Evolutionary conservation across 2,888 invertebrate species (phyloP).

Genomic region (Cremastinae sp.): DNA sequence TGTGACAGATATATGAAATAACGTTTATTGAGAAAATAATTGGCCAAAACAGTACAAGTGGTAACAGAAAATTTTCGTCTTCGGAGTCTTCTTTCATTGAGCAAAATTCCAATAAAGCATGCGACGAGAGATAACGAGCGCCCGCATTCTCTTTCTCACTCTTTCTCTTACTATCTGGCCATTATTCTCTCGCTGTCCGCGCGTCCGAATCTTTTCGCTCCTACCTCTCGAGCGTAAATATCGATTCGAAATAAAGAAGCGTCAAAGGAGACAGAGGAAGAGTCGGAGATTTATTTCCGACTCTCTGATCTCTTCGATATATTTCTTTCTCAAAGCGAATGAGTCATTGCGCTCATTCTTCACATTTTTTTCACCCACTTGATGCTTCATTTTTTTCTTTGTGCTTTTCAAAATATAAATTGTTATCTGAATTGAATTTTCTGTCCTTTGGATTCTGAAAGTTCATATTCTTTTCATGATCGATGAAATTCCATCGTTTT

Average conservation of each 20-base stretch:
- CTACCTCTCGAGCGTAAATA: slow-evolving; percentile 14
- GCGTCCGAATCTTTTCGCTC: slow-evolving; percentile 21
- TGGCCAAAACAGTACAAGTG: not conserved
- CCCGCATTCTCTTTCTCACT: slow-evolving; percentile 20
- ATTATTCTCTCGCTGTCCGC: slow-evolving; percentile 22
- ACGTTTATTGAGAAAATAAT: slow-evolving; percentile 5
- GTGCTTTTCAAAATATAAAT: no score
- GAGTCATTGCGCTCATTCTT: no score
- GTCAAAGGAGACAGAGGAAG: slow-evolving; percentile 10
- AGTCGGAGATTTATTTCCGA: slow-evolving; percentile 5
- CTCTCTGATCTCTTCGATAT: slow-evolving; percentile 10
- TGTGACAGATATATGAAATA: no score
- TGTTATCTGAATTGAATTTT: slow-evolving; percentile 19
- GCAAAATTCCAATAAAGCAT: slow-evolving; percentile 21
- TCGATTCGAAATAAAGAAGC: slow-evolving; percentile 29
- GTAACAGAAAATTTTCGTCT: not conserved
- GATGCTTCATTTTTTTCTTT: not conserved
- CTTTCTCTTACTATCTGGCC: slow-evolving; percentile 15
- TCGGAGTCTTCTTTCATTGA: slow-evolving; percentile 1
- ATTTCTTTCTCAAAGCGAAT: not conserved
- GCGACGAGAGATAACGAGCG: slow-evolving; percentile 15
- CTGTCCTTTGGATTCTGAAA: no score
- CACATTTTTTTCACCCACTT: not conserved
- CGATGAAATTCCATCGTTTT: no score
- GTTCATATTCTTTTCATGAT: no score